Evolutionary conservation across 30 jellyfish, hydroid and myxozoan genomes (phyloP), one percentile per base, ranked within the genome.

Genomic region (Sanderia malayensis): DNA sequence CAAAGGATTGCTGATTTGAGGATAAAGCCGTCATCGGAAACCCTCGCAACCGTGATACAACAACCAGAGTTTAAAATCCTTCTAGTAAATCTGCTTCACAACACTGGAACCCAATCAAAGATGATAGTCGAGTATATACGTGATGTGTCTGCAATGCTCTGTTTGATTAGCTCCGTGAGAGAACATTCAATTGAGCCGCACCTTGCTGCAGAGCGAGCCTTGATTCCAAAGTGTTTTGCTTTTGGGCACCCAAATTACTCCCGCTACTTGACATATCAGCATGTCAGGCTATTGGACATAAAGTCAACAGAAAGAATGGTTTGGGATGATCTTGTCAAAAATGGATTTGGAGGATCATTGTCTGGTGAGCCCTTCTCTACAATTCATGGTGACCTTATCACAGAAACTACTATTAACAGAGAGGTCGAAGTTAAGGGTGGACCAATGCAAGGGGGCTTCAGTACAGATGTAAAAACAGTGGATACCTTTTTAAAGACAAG

Each of bases 361-460:
- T 47, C 83, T 19, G 86, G 82, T 18, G 63, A 73, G 41, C 61
- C 86, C 37, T 52, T 73, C 61, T 73, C 80, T 21, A 58, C 86
- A 58, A 53, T 73, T 52, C 86, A 73, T 58, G 86, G 71, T 58
- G 82, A 73, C 83, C 83, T 73, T 55, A 73, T 73, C 81, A 73
- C 86, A 4, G 85, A 73, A 37, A 58, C 82, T 19, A 73, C 86
- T 10, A 73, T 58, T 25, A 73, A 73, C 82, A 55, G 86, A 73
- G 86, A 73, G 61, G 82, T 73, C 61, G 58, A 73, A 58, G 86
- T 73, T 19, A 30, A 85, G 32, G 86, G 82, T 55, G 82, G 81
- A 58, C 83, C 74, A 18, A 66, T 66, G 79, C 79, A 37, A 66
- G 29, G 82, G 64, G 11, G 64, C 64, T 49, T 28, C 58, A 74